Evolutionary conservation across 2,113 vertebrate genomes (phyloP).

Genomic region (Tapirus terrestris): DNA sequence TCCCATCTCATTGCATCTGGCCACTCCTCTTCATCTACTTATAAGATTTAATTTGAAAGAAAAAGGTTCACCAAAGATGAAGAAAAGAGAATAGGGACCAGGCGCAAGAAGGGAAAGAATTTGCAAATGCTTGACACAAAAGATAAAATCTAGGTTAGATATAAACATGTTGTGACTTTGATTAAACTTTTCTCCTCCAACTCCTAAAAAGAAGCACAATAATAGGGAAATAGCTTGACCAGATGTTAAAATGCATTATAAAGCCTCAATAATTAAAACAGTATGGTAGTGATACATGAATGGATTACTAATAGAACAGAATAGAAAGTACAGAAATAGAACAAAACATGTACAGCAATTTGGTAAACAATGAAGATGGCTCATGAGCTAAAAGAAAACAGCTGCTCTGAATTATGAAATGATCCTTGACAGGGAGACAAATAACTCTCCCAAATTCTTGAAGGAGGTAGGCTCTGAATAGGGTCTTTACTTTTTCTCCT

Average conservation of each 20-base stretch:
- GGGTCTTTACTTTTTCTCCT: not conserved
- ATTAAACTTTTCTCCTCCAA: not conserved
- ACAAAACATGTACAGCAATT: not conserved
- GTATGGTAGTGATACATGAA: not conserved
- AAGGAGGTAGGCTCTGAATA: not conserved
- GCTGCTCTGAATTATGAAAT: not conserved
- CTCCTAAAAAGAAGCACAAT: not conserved
- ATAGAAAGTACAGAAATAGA: not conserved
- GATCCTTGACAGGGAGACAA: not conserved
- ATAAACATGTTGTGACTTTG: not conserved
- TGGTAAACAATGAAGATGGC: not conserved
- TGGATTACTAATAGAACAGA: not conserved
- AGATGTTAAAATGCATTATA: not conserved
- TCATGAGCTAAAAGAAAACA: not conserved
- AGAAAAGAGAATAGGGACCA: not conserved
- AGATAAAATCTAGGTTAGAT: not conserved
- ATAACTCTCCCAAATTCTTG: not conserved
- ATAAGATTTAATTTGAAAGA: not conserved
- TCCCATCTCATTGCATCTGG: not conserved
- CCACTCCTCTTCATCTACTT: not conserved
- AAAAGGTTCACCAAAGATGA: not conserved
- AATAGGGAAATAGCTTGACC: not conserved
- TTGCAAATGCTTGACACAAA: not conserved
- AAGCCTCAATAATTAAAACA: not conserved
- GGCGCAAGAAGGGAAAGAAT: not conserved